Evolutionary conservation across 2,797 vertebrate species (phyloP), one percentile per base, ranked within the genome.

Genomic region (Scarus forsteni): DNA sequence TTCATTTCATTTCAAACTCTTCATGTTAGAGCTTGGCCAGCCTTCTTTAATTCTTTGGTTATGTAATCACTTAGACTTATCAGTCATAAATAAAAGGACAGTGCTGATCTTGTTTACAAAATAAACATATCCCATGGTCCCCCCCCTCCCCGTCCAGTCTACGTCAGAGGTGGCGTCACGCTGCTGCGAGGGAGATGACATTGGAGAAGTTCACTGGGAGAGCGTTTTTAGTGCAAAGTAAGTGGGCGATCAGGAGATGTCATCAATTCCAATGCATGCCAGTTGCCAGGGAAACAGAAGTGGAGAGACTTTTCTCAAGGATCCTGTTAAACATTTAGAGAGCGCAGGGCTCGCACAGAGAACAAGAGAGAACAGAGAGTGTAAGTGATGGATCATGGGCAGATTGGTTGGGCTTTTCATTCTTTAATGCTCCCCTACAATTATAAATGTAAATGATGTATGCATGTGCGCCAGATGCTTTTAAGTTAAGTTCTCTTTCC

Each of bases 271-370:
- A 85, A 88, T 90, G 88, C 89, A 89, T 84, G 86, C 87, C 83
- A 81, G 92, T 94, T 94, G 91, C 93, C 91, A 91, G 63, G 92
- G 93, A 90, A 94, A 94, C 93, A 80, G 85, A 90, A 92, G 88
- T 82, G 66, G 73, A 85, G 90, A 90, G 86, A 85, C 84, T 89
- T 89, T 90, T 90, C 85, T 92, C 84, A 84, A 92, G 89, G 89
- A 91, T 92, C 75, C 85, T 85, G 87, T 90, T 87, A 90, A 92
- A 91, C 86, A 86, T 86, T 91, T 87, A 79, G 82, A 87, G 84
- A 78, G 88, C 64, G 69, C 79, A 80, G 48, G 45, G 51, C 77
- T 79, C 16, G 9, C 66, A 78, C 58, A 77, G 61, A 65, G 36
- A 51, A 16, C 4, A 6, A 51, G 52, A 38, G 46, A 39, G 49